phyloP scores from a whole-genome alignment of 1,140 invertebrate genomes.

The Drosophila oshimai region DNA sequence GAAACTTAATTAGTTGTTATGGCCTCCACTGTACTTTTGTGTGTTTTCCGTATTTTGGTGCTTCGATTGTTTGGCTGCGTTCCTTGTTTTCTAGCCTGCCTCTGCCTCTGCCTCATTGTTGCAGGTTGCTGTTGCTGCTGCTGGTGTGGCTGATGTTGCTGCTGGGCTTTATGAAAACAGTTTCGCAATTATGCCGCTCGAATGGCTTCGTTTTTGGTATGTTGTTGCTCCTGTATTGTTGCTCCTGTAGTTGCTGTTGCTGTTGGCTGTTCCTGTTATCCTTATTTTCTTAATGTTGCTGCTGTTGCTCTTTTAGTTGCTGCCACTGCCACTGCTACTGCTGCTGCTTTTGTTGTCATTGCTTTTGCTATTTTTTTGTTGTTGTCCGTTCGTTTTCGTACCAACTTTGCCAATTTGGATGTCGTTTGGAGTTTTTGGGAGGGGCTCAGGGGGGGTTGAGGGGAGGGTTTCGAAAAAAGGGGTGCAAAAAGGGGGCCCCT shows the following conservation, averaged over 20 bases:
- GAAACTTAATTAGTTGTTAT: no score
- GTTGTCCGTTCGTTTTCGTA: conserved; percentile 54
- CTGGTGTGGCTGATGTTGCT: background rate
- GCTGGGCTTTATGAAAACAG: conserved; percentile 50
- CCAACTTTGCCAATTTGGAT: conserved; percentile 76
- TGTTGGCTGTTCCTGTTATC: background rate
- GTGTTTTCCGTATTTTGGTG: conserved; percentile 1
- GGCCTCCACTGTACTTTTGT: background rate
- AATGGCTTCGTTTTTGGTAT: conserved; percentile 27
- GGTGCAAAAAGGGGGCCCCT: background rate
- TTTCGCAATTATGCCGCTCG: conserved; percentile 61
- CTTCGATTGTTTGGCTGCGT: conserved; percentile 28
- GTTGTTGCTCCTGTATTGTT: background rate
- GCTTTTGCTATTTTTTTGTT: background rate
- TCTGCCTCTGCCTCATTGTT: conserved; percentile 10
- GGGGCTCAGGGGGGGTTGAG: background rate
- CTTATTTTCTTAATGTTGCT: background rate
- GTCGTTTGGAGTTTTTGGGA: conserved; percentile 23
- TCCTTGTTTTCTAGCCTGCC: conserved; percentile 3
- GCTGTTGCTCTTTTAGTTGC: background rate
- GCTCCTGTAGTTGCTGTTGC: background rate
- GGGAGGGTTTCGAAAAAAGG: background rate
- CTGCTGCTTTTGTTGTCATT: conserved; percentile 12
- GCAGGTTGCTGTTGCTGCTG: background rate
- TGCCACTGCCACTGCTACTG: conserved; percentile 16